Evolutionary conservation across 2,888 invertebrate genomes (phyloP).

Genomic region (Parapristionchus giblindavisi): DNA sequence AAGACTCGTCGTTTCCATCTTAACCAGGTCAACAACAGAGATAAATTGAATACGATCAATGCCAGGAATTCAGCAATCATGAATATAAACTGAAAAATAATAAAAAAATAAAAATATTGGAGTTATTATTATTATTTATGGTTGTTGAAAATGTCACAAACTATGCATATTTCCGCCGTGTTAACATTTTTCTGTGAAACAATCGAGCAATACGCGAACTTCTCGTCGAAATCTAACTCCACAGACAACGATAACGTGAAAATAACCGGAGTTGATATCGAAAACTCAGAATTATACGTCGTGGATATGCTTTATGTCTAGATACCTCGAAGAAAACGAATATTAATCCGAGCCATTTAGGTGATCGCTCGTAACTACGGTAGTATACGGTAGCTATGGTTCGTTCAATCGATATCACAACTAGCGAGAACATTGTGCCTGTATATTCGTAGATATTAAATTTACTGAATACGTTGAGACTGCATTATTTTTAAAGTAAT

Average conservation of each 20-base stretch:
- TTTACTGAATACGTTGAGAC: no score
- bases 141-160: background rate
- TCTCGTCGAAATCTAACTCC: background rate
- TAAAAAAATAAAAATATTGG: background rate
- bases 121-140: background rate
- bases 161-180: background rate
- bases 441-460: no score
- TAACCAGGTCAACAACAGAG: constrained; percentile 1
- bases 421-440: background rate
- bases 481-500: no score
- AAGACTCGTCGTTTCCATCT: background rate
- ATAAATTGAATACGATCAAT: constrained; percentile 2
- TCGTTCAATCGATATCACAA: background rate
- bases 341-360: background rate
- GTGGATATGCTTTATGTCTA: background rate
- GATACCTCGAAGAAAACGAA: background rate
- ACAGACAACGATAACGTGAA: background rate
- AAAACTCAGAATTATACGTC: no score
- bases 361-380: background rate
- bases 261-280: background rate
- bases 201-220: constrained; percentile 15
- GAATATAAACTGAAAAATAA: constrained; percentile 12
- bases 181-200: constrained; percentile 3
- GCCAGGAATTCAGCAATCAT: constrained; percentile 6
- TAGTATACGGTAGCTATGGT: background rate